phyloP scores from a whole-genome alignment of 2,888 invertebrate genomes.

The Campopleginae sp. region DNA sequence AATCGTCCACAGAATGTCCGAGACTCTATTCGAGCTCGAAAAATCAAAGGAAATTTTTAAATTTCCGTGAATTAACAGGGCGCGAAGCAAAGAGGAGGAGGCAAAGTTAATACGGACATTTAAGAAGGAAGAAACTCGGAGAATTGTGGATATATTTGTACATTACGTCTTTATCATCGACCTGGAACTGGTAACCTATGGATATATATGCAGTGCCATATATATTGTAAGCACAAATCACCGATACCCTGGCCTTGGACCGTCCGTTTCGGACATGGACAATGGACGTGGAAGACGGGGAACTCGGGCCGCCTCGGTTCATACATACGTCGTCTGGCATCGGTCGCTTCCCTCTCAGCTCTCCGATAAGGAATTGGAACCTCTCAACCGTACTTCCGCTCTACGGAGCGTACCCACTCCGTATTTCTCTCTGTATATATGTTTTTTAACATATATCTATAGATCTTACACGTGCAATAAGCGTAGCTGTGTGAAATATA shows the following conservation, averaged over 20 bases:
- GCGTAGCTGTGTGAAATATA: slow-evolving; percentile 29
- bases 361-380: slow-evolving; percentile 79
- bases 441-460: neutral
- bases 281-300: slow-evolving; percentile 73
- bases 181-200: slow-evolving; percentile 33
- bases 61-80: neutral
- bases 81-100: slow-evolving; percentile 33
- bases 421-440: slow-evolving; percentile 12
- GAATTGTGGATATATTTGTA: slow-evolving; percentile 21
- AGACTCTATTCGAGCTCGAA: slow-evolving; percentile 40
- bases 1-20: slow-evolving; percentile 31
- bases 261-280: slow-evolving; percentile 78
- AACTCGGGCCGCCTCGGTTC: slow-evolving; percentile 63
- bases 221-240: slow-evolving; percentile 68
- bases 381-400: slow-evolving; percentile 81
- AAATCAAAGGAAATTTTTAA: slow-evolving; percentile 17
- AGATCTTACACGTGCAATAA: neutral
- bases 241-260: slow-evolving; percentile 75
- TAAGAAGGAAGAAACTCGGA: slow-evolving; percentile 56
- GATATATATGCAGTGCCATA: slow-evolving; percentile 20
- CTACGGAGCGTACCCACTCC: slow-evolving; percentile 48
- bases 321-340: slow-evolving; percentile 64
- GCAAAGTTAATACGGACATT: slow-evolving; percentile 51
- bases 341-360: slow-evolving; percentile 62
- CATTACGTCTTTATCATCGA: slow-evolving; percentile 14